Evolutionary conservation across 2,888 invertebrate species (phyloP).

Genomic region (Hofmannophila pseudospretella): DNA sequence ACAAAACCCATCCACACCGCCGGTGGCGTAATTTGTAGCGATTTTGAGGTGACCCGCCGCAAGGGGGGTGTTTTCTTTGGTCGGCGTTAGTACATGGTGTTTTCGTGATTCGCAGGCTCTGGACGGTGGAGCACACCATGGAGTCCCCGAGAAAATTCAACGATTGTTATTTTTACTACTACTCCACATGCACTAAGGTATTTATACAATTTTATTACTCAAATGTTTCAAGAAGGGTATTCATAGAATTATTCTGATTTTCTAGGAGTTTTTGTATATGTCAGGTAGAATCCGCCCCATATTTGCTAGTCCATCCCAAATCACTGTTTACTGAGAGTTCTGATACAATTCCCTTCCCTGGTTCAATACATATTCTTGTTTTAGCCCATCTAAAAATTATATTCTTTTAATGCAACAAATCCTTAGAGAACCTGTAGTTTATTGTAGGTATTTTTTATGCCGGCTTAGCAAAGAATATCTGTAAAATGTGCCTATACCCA

Average conservation of each 20-base stretch:
- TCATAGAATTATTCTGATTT: conserved; percentile 1
- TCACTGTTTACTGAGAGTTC: no score
- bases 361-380: no score
- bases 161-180: conserved; percentile 94
- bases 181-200: conserved; percentile 91
- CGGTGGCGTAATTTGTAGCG: conserved; percentile 27
- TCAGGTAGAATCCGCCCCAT: no score
- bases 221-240: conserved; percentile 9
- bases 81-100: conserved; percentile 32
- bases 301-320: no score
- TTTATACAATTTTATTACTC: conserved; percentile 18
- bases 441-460: no score
- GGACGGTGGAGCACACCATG: conserved; percentile 69
- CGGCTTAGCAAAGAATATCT: no score
- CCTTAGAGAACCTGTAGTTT: no score
- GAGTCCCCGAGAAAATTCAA: conserved; percentile 86
- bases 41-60: conserved; percentile 22
- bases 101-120: conserved; percentile 55
- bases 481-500: no score
- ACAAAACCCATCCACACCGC: conserved; percentile 18
- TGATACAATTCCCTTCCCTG: no score
- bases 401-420: no score
- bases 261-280: not conserved
- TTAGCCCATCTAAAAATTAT: no score
- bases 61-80: conserved; percentile 24